Evolutionary conservation across 2,888 invertebrate species (phyloP).

Genomic region (Phoronis australis): DNA sequence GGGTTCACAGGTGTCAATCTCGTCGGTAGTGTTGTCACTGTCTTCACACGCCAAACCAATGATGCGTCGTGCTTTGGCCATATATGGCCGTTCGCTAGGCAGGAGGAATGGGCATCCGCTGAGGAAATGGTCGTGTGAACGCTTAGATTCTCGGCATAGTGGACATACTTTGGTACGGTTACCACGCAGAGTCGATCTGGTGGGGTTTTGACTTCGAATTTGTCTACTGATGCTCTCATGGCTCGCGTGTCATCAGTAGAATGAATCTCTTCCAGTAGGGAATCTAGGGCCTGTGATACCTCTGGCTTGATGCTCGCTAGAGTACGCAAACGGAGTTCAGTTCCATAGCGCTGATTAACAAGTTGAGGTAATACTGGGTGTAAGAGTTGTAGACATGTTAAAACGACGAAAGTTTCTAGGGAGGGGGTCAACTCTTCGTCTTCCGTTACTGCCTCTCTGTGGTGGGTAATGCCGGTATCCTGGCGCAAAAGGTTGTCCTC

Average conservation of each 20-base stretch:
- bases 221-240: constrained; percentile 1
- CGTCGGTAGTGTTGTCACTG: too few species aligned
- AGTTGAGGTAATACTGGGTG: not conserved
- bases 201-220: too few species aligned
- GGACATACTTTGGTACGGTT: too few species aligned
- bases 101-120: too few species aligned
- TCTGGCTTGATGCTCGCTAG: constrained; percentile 3
- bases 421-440: constrained; percentile 6
- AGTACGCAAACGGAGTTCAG: not conserved
- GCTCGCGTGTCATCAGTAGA: not conserved
- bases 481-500: constrained; percentile 1
- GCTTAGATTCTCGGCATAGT: too few species aligned
- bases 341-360: constrained; percentile 2
- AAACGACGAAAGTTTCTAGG: constrained; percentile 3
- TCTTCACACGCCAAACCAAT: too few species aligned
- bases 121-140: too few species aligned
- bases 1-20: too few species aligned
- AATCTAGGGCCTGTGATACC: constrained; percentile 1
- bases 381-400: constrained; percentile 1
- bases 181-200: too few species aligned
- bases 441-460: not conserved
- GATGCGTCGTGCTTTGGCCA: too few species aligned
- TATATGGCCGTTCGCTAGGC: too few species aligned
- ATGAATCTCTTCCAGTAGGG: constrained; percentile 3
- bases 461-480: constrained; percentile 4